phyloP scores from a whole-genome alignment of 2,113 vertebrate species.

The Strix uralensis region DNA sequence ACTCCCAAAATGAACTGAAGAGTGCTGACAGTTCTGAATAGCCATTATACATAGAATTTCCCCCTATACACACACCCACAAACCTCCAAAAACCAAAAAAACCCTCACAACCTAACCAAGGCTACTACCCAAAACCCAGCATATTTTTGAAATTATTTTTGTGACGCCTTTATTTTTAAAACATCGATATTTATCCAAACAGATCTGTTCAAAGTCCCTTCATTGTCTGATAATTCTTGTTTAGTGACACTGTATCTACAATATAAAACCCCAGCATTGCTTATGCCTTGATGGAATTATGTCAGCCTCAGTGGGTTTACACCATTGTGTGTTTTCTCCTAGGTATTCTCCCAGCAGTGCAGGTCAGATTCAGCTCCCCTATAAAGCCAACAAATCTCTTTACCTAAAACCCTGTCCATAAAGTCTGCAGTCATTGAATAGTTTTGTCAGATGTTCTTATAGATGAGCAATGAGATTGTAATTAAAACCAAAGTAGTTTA shows the following conservation, averaged over 20 bases:
- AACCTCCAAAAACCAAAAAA: neutral
- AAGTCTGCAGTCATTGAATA: neutral
- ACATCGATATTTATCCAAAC: neutral
- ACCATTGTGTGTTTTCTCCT: neutral
- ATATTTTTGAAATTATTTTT: neutral
- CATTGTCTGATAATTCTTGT: neutral
- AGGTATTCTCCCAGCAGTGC: neutral
- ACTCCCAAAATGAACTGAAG: slow-evolving; percentile 40
- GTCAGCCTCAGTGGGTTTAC: neutral
- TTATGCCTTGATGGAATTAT: neutral
- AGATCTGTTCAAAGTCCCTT: neutral
- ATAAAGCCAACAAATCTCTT: neutral
- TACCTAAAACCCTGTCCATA: neutral
- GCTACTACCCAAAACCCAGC: neutral
- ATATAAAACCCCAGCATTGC: neutral
- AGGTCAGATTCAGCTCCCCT: neutral
- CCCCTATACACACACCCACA: neutral
- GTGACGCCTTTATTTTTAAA: neutral
- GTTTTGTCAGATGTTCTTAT: neutral
- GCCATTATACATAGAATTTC: neutral
- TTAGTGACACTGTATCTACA: neutral
- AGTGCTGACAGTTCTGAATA: neutral
- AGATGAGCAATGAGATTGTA: neutral
- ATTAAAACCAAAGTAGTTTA: neutral
- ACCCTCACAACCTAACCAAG: neutral